Evolutionary conservation across 2,888 invertebrate genomes (phyloP).

Genomic region (Lasioglossum calceatum): DNA sequence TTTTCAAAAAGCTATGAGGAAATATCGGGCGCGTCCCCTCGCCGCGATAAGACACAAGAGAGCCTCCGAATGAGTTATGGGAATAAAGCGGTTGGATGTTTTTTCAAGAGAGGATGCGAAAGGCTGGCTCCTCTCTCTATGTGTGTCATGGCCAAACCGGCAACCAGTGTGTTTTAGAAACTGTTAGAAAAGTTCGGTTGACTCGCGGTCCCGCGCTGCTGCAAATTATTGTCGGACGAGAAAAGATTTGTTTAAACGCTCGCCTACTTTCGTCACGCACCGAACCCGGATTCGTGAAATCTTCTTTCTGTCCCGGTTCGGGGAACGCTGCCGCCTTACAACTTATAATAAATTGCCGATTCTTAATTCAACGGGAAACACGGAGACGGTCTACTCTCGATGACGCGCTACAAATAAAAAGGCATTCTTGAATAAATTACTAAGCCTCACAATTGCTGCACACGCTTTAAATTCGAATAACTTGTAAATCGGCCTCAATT

Average conservation of each 20-base stretch:
- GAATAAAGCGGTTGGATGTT: constrained; percentile 64
- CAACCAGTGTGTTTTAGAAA: constrained; percentile 68
- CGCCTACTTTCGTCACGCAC: constrained; percentile 52
- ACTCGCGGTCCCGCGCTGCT: constrained; percentile 48
- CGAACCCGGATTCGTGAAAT: constrained; percentile 15
- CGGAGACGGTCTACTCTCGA: background rate
- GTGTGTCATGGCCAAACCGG: constrained; percentile 71
- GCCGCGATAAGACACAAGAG: constrained; percentile 48
- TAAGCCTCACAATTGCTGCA: background rate
- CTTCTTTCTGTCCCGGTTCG: background rate
- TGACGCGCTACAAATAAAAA: background rate
- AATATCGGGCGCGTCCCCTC: constrained; percentile 50
- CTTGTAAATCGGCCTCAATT: background rate
- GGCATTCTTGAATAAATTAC: background rate
- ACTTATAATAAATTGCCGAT: background rate
- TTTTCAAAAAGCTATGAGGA: constrained; percentile 48
- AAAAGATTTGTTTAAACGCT: constrained; percentile 50
- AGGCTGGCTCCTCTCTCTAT: constrained; percentile 63
- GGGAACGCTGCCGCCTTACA: background rate
- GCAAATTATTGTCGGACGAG: constrained; percentile 63
- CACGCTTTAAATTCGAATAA: background rate
- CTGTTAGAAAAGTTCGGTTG: constrained; percentile 66
- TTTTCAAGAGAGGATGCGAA: constrained; percentile 70
- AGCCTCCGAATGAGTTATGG: constrained; percentile 58
- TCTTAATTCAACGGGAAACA: background rate